These are phyloP conservation scores for Perdix hodgsoniae DNA, from an alignment of 2,797 vertebrate species.

Conservation along the genomic window DNA sequence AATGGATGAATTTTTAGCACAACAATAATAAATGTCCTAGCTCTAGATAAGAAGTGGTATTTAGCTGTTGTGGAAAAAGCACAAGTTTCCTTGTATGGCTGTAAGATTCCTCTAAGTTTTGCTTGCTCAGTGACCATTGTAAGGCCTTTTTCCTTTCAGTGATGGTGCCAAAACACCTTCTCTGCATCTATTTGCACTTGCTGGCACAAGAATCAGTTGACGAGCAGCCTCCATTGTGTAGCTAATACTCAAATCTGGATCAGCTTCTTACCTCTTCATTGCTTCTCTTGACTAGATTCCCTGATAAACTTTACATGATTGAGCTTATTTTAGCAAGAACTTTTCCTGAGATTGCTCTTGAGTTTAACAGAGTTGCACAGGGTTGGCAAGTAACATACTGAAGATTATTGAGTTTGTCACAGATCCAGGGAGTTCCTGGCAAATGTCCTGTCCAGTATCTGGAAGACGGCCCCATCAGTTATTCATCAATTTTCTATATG, in stretches of 20 bases:
- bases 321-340: neutral
- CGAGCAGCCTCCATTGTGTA: neutral
- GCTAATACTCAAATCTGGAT: neutral
- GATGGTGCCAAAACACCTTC: neutral
- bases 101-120: neutral
- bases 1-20: neutral
- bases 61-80: neutral
- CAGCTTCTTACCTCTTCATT: neutral
- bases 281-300: neutral
- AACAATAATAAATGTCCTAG: neutral
- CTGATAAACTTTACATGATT: neutral
- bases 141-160: neutral
- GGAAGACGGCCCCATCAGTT: neutral
- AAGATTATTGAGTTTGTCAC: neutral
- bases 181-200: accelerated
- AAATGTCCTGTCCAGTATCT: neutral
- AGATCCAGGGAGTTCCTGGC: neutral
- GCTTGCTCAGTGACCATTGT: neutral
- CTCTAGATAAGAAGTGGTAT: neutral
- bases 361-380: neutral
- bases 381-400: neutral
- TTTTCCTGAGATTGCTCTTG: neutral
- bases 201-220: neutral
- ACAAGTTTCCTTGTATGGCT: neutral
- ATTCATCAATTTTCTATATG: neutral